These are phyloP conservation scores for Centropyge bicolor DNA, from an alignment of 2,797 vertebrate genomes.

Conservation along the genomic window DNA sequence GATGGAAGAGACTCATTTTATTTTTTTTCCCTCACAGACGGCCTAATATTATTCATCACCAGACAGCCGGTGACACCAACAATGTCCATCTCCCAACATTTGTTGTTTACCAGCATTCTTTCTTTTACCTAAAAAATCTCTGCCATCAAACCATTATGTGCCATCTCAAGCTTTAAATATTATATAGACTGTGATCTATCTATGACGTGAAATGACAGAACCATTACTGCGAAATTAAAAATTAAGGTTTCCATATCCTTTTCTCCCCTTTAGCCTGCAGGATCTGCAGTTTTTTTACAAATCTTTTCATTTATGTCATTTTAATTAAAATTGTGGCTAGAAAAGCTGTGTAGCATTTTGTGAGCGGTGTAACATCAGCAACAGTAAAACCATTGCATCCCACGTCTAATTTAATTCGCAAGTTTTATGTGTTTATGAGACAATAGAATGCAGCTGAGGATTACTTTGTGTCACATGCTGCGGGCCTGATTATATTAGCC, in stretches of 20 bases:
- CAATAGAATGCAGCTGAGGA: constrained; percentile 26
- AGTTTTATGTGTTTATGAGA: constrained; percentile 27
- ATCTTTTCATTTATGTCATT: constrained; percentile 7
- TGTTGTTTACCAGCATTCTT: constrained; percentile 16
- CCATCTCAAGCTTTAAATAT: constrained; percentile 41
- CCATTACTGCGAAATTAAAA: constrained; percentile 64
- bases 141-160: not conserved
- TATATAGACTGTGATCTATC: constrained; percentile 25
- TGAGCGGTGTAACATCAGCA: not conserved
- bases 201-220: constrained; percentile 40
- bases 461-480: constrained; percentile 17
- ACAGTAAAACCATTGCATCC: constrained; percentile 17
- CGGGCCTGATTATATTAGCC: constrained; percentile 17
- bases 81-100: constrained; percentile 4
- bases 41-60: constrained; percentile 33
- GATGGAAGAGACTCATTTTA: constrained; percentile 39
- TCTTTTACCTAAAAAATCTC: constrained; percentile 25
- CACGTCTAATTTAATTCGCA: constrained; percentile 4
- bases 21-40: constrained; percentile 29
- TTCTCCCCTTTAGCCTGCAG: constrained; percentile 21
- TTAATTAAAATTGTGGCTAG: constrained; percentile 15
- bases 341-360: not conserved
- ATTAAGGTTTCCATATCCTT: constrained; percentile 38
- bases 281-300: constrained; percentile 32
- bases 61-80: constrained; percentile 22